Percentiles rank a stretch among this genome's conserved stretches.
phyloP scores from a whole-genome alignment of 2,888 invertebrate genomes.

The Coelinius sp. region DNA sequence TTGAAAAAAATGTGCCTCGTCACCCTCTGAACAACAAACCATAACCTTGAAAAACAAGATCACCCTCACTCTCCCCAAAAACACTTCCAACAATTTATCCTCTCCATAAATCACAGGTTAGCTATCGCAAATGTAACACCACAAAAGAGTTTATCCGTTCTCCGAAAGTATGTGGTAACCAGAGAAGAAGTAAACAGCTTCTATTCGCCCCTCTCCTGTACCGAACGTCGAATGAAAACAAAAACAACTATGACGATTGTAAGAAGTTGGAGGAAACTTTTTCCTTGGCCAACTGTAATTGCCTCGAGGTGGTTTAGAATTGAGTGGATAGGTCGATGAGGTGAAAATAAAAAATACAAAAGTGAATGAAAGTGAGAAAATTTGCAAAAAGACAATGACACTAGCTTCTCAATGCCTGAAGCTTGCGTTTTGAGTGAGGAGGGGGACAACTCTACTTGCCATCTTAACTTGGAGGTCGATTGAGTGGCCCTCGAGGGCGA shows the following conservation, averaged over 20 bases:
- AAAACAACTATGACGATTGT: background rate
- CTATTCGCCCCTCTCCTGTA: slow-evolving; percentile 38
- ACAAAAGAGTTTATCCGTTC: slow-evolving; percentile 51
- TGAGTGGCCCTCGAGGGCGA: slow-evolving; percentile 14
- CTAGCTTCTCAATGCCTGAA: background rate
- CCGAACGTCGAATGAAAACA: slow-evolving; percentile 25
- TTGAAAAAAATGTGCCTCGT: no score
- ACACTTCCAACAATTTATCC: slow-evolving; percentile 49
- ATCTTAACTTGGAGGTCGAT: background rate
- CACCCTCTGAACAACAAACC: background rate
- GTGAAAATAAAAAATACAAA: slow-evolving; percentile 17
- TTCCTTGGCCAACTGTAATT: slow-evolving; percentile 33
- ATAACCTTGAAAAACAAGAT: background rate
- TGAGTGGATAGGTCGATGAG: slow-evolving; percentile 6
- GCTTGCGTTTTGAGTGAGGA: background rate
- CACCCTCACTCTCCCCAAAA: background rate
- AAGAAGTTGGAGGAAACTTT: slow-evolving; percentile 14
- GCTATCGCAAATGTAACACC: slow-evolving; percentile 51
- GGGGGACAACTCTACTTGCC: background rate
- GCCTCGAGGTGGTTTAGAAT: slow-evolving; percentile 29
- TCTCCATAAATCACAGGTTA: slow-evolving; percentile 55
- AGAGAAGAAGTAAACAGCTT: slow-evolving; percentile 55
- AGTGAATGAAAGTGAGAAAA: background rate
- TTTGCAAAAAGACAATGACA: slow-evolving; percentile 7
- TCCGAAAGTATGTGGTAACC: slow-evolving; percentile 30